Percentiles rank a stretch among this genome's conserved stretches.
These are phyloP conservation scores for Lepidurus couesii DNA, from an alignment of 1,140 invertebrate genomes.

Conservation along the genomic window DNA sequence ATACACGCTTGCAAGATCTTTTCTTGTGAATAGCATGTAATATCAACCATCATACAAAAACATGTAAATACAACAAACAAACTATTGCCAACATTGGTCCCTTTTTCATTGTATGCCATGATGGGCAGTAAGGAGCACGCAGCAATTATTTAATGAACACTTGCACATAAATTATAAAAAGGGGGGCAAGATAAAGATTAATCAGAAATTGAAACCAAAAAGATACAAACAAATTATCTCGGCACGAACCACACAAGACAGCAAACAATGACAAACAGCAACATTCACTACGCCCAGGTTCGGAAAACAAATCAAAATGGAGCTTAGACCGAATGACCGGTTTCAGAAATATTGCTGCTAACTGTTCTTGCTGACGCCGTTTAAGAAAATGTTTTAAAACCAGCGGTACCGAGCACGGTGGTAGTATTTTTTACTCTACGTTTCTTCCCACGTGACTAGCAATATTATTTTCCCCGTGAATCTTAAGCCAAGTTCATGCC, in stretches of 20 bases:
- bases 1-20: not conserved
- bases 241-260: not conserved
- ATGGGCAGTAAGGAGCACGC: not conserved
- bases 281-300: not conserved
- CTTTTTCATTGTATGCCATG: not conserved
- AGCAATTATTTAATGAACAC: not conserved
- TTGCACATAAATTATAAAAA: not conserved
- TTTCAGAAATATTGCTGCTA: slow-evolving; percentile 16
- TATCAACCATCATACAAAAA: slow-evolving; percentile 17
- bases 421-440: not conserved
- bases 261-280: not conserved
- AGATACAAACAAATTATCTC: too few species aligned
- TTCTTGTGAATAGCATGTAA: not conserved
- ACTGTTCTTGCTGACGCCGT: not conserved
- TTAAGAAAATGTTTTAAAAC: not conserved
- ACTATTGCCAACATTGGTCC: slow-evolving; percentile 18
- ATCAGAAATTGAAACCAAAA: too few species aligned
- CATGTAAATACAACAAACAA: not conserved
- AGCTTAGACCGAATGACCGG: not conserved
- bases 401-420: not conserved
- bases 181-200: too few species aligned
- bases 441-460: not conserved
- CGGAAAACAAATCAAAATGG: not conserved
- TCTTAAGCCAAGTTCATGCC: not conserved
- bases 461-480: not conserved